Conservation (phyloP, 2,888 invertebrate species). For the Brenthis ino region DNA sequence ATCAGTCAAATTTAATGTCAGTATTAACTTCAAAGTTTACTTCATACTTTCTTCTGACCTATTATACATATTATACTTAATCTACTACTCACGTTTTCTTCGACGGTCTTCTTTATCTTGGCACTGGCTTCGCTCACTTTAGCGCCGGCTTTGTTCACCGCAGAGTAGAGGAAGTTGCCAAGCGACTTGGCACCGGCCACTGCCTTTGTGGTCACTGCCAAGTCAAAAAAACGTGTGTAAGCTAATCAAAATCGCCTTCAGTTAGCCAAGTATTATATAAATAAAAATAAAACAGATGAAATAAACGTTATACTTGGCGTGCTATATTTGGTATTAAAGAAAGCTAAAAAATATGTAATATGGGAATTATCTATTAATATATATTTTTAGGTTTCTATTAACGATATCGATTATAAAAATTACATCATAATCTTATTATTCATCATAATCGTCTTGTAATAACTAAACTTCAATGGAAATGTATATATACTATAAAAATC, state of each 20-base stretch:
- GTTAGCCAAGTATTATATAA: neutral
- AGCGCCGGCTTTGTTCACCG: constrained; percentile 97
- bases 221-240: constrained; percentile 15
- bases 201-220: constrained; percentile 92
- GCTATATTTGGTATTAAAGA: too few relatives aligned
- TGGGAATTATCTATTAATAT: too few relatives aligned
- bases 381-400: too few relatives aligned
- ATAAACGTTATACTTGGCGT: too few relatives aligned
- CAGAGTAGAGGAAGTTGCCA: constrained; percentile 96
- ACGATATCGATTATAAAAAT: too few relatives aligned
- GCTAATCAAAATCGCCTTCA: neutral
- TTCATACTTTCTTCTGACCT: neutral
- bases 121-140: constrained; percentile 94
- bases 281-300: neutral
- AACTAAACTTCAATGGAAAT: too few relatives aligned
- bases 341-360: too few relatives aligned
- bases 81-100: constrained; percentile 92
- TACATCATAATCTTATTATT: too few relatives aligned
- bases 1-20: too few relatives aligned
- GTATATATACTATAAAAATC: too few relatives aligned
- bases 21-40: neutral
- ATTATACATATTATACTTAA: neutral
- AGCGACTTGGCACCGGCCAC: constrained; percentile 94
- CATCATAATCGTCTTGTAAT: too few relatives aligned
- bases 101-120: constrained; percentile 97